phyloP scores from a whole-genome alignment of 1,140 invertebrate species.

The Micrasema minimum region DNA sequence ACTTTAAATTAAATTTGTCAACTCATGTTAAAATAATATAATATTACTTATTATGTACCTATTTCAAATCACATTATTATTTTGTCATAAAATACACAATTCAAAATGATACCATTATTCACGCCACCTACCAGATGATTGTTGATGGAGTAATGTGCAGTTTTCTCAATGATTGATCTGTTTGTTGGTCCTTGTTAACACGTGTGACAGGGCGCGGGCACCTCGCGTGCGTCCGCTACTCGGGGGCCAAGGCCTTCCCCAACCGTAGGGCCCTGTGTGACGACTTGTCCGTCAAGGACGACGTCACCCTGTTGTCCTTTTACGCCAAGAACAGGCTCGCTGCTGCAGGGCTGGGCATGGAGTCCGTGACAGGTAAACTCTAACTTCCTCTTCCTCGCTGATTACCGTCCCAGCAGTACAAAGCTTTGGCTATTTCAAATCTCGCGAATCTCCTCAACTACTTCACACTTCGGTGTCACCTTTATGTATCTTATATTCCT shows the following conservation, averaged over 20 bases:
- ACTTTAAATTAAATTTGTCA: too few relatives aligned
- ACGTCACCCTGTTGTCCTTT: conserved; percentile 80
- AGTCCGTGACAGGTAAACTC: conserved; percentile 62
- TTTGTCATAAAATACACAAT: too few relatives aligned
- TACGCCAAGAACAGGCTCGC: conserved; percentile 79
- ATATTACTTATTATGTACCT: too few relatives aligned
- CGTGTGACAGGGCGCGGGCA: conserved; percentile 67
- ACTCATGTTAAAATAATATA: too few relatives aligned
- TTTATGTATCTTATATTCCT: conserved; percentile 12
- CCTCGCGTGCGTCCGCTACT: conserved; percentile 81
- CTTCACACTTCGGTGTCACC: conserved; percentile 27
- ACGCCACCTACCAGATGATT: too few relatives aligned
- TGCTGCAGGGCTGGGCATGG: conserved; percentile 66
- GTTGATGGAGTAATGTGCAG: too few relatives aligned
- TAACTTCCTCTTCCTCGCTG: conserved; percentile 42
- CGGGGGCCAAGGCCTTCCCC: conserved; percentile 79
- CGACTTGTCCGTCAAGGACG: conserved; percentile 72
- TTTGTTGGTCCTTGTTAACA: conserved; percentile 9
- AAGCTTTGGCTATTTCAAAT: conserved; percentile 7
- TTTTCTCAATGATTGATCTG: conserved; percentile 44
- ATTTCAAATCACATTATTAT: too few relatives aligned
- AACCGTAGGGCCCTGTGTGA: conserved; percentile 76
- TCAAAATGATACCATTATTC: too few relatives aligned
- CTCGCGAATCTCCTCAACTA: conserved; percentile 1
- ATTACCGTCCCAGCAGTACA: conserved; percentile 19